phyloP scores from a whole-genome alignment of 2,888 invertebrate genomes.

The Calliphora vomitoria region DNA sequence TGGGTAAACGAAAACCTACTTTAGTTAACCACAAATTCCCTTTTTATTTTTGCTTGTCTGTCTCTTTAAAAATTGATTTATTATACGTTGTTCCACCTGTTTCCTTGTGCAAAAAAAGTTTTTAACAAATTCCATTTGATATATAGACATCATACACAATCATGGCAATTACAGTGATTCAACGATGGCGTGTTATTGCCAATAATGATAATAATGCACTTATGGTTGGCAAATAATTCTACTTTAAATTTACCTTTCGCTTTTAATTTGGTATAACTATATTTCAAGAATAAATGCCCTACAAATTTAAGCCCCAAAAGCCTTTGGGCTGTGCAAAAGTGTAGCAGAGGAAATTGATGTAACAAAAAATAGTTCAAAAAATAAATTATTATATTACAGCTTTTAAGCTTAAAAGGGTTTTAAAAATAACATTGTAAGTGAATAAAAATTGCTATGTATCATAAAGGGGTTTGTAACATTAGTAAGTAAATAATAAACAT shows the following conservation, averaged over 20 bases:
- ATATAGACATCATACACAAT: conserved; percentile 53
- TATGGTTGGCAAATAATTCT: conserved; percentile 21
- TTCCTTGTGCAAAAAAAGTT: conserved; percentile 7
- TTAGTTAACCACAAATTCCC: not conserved
- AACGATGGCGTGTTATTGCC: conserved; percentile 38
- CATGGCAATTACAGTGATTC: conserved; percentile 48
- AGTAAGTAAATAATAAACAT: too few relatives aligned
- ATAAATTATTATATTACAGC: not conserved
- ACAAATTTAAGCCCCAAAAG: conserved; percentile 5
- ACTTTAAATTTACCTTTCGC: not conserved
- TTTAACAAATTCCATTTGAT: conserved; percentile 36
- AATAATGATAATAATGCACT: conserved; percentile 48
- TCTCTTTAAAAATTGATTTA: conserved; percentile 16
- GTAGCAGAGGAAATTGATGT: not conserved
- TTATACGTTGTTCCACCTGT: not conserved
- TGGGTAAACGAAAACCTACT: too few relatives aligned
- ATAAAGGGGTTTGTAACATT: too few relatives aligned
- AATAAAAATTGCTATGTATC: too few relatives aligned
- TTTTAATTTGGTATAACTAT: conserved; percentile 26
- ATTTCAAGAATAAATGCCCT: conserved; percentile 4
- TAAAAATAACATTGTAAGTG: not conserved
- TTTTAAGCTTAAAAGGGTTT: not conserved
- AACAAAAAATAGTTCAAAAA: not conserved
- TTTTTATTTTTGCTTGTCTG: not conserved
- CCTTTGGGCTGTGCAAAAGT: not conserved